Base-by-base conservation (phyloP, 2,888 invertebrate species). In the Notodonta ziczac region DNA sequence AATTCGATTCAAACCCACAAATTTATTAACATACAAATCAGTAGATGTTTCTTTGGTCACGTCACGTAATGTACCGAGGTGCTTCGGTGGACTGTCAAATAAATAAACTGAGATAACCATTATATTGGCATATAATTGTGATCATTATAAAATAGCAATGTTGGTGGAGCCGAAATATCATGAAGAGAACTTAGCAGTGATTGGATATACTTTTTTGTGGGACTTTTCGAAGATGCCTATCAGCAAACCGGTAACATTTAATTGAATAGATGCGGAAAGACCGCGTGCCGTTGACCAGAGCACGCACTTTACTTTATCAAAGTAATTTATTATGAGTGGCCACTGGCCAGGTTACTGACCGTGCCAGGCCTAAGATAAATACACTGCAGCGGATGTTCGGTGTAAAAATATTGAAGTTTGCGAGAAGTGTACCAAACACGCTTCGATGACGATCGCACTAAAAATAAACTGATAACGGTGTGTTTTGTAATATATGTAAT, bases 291-390 rank as follows among this genome's bases (percentile, higher is more conserved):
- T 61, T 66, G 62, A 64, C 56, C 62, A 61, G 58, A 63, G 48
- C 66, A 63, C 51, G 59, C 54, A 57, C 62, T 59, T 64, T 58
- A 70, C 66, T 73, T 68, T 78, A 81, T 80, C 78, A 65, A 63
- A 64, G 69, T 72, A 73, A 75, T 76, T 74, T 72, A 77, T 75
- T 67, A 67, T 67, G 65, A 40, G 54, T 53, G 57, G 50, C 14
- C 63, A 72, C 82, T 56, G 57, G 50, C 13, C 63, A 72, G 83
- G 82, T 83, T 77, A 78, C 64, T 81, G 81, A 81, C 81, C 83
- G 77, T 65, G 39, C 44, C 57, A 59, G 60, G 46, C 59, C 62
- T 56, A 59, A 74, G 69, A 73, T 76, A 78, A 73, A 73, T 70
- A 78, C 70, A 76, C 65, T 66, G 68, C 68, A 73, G 59, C 77